Base-by-base conservation (phyloP, 2,888 invertebrate genomes). In the Alloplasta piceator region DNA sequence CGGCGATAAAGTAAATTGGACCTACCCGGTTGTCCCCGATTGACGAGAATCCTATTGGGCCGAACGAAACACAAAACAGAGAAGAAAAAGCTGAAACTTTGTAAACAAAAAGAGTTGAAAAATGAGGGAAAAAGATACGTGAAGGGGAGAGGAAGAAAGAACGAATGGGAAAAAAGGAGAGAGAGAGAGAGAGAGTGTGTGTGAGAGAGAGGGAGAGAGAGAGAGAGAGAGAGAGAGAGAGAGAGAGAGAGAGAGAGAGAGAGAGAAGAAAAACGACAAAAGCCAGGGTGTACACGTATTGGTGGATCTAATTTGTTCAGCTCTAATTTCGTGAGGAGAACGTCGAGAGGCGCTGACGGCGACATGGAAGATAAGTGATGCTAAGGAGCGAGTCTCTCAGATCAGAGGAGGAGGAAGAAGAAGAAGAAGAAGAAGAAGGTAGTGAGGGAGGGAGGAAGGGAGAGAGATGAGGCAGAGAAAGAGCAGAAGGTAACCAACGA, bases 351-450 rank as follows among this genome's bases (percentile, higher is more conserved):
- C 81, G 83, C 80, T 83, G 84, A 84, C 80, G 84, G 83, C 78
- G 82, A 84, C 84, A 84, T 83, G 84, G 83, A 83, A 82, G 84
- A 84, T 84, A 84, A 84, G 84, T 84, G 82, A 84, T 83, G 84
- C 82, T 83, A 79, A 79, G 78, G 83, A 81, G 82, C 79, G 67
- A 82, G 78, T 50, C 76, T 26, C 26, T 48, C 63, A 81, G 84
- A 84, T 76, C 81, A 75, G 48, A 58, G 71, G 58, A 64, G 72
- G 76, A 48, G 58, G 46, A 41, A 48, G 58, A 68, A 63, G 52
- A 56, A 68, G 50, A 60, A 52, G 43, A 46, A 71, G 76, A 79
- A 16, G 70, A 68, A 48, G 56, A n/a, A n/a, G n/a, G n/a, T n/a
- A n/a, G n/a, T n/a, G n/a, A 26, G 67, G 72, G 78, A 75, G 75